Percentiles rank a stretch among this genome's conserved stretches.
These are phyloP conservation scores for Edolisoma coerulescens DNA, from an alignment of 2,113 vertebrate genomes.

Conservation along the genomic window DNA sequence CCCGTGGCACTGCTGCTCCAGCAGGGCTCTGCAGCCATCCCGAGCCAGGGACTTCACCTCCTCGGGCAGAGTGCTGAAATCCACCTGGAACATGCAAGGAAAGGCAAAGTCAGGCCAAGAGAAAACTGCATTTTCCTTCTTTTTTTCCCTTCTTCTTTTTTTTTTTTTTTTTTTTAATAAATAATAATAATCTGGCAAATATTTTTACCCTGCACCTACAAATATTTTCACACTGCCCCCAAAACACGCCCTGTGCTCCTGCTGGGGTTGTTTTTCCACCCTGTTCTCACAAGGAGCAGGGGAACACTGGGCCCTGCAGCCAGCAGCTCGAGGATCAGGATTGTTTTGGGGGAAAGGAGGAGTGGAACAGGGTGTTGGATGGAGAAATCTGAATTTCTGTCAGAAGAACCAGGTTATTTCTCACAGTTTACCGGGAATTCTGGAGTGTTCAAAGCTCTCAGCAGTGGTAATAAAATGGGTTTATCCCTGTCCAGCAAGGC, in stretches of 20 bases:
- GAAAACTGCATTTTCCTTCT: rapidly evolving
- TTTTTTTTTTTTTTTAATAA: neutral
- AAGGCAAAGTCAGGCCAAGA: neutral
- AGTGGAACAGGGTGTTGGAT: rapidly evolving
- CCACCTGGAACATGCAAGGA: neutral
- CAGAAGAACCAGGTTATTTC: neutral
- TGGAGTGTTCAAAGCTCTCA: neutral
- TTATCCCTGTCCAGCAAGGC: neutral
- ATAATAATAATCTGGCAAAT: rapidly evolving
- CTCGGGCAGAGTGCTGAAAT: conserved; percentile 47
- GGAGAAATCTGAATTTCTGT: neutral
- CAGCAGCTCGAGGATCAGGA: neutral
- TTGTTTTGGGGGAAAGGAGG: neutral
- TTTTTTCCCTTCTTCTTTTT: no score
- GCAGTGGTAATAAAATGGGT: rapidly evolving
- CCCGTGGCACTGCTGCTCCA: conserved; percentile 77
- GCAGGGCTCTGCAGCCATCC: conserved; percentile 77
- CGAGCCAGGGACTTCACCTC: conserved; percentile 66
- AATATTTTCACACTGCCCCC: no score
- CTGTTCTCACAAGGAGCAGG: neutral
- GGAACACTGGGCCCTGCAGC: neutral
- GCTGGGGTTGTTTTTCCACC: no score
- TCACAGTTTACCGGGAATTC: conserved; percentile 67
- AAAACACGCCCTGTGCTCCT: neutral
- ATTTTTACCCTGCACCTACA: no score